Evolutionary conservation across 2,888 invertebrate genomes (phyloP).

Genomic region (Cepaea hortensis): DNA sequence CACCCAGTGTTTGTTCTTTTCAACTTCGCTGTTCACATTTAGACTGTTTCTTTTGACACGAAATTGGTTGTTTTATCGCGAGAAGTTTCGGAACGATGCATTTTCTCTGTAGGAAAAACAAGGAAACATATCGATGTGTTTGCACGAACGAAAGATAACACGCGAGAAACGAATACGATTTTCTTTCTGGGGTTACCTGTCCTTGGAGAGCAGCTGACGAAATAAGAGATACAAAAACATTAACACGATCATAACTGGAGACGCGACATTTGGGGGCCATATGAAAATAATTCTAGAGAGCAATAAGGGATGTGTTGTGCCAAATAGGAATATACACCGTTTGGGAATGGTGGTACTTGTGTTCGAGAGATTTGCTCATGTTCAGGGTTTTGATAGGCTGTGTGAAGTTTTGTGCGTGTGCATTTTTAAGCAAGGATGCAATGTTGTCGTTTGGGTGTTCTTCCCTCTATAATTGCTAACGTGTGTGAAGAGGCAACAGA

Average conservation of each 20-base stretch:
- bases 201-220: constrained; percentile 20
- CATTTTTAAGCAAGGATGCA: too few species aligned
- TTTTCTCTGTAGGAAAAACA: not conserved
- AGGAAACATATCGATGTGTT: constrained; percentile 9
- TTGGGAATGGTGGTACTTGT: too few species aligned
- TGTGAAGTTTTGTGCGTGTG: too few species aligned
- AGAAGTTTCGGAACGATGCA: not conserved
- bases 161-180: not conserved
- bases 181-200: not conserved
- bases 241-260: not conserved
- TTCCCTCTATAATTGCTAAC: too few species aligned
- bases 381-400: too few species aligned
- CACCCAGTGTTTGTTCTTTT: not conserved
- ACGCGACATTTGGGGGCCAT: not conserved
- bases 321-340: too few species aligned
- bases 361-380: too few species aligned
- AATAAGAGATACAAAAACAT: not conserved
- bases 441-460: too few species aligned
- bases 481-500: too few species aligned
- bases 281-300: not conserved
- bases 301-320: too few species aligned
- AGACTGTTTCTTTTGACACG: constrained; percentile 8
- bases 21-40: not conserved
- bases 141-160: not conserved
- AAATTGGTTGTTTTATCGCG: constrained; percentile 31